Conservation (phyloP, 2,797 vertebrate genomes). For the Pampus argenteus region DNA sequence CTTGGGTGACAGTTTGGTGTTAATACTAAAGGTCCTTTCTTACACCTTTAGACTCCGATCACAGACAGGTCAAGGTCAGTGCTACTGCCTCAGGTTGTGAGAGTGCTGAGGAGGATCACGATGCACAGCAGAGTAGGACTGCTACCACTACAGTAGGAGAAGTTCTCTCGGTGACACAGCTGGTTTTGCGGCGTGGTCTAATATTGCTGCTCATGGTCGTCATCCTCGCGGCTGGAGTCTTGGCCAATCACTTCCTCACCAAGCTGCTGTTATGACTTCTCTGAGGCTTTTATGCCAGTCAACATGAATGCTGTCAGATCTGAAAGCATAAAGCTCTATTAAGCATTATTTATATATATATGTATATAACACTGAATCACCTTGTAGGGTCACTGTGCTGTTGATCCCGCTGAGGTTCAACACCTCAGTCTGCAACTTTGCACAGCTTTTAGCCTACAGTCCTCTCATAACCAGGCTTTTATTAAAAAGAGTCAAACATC, state of each 20-base stretch:
- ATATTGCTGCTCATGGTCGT: slow-evolving; percentile 70
- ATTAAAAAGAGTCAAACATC: not conserved
- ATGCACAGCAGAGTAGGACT: slow-evolving; percentile 8
- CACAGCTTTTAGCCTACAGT: not conserved
- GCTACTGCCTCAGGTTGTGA: not conserved
- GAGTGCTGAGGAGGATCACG: slow-evolving; percentile 3
- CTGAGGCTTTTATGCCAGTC: no score
- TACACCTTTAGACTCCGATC: slow-evolving; percentile 40
- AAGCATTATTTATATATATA: not conserved
- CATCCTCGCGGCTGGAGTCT: slow-evolving; percentile 72
- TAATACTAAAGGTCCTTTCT: slow-evolving; percentile 7
- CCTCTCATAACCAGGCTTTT: not conserved
- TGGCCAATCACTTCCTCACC: slow-evolving; percentile 57
- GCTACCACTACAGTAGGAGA: slow-evolving; percentile 52
- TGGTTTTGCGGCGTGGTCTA: slow-evolving; percentile 77
- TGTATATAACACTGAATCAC: not conserved
- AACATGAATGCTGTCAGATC: not conserved
- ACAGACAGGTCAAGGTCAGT: slow-evolving; percentile 6
- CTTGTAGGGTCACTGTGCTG: not conserved
- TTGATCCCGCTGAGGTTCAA: slow-evolving; percentile 14
- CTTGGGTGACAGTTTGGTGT: not conserved
- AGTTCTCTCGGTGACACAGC: slow-evolving; percentile 65
- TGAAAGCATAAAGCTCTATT: not conserved
- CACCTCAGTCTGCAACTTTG: not conserved
- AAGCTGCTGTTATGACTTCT: slow-evolving; percentile 59